A percentile compares a stretch with the other conserved stretches of the same genome.
phyloP scores from a whole-genome alignment of 1,140 invertebrate species.

The Pachyrhynchus sulphureomaculatus region DNA sequence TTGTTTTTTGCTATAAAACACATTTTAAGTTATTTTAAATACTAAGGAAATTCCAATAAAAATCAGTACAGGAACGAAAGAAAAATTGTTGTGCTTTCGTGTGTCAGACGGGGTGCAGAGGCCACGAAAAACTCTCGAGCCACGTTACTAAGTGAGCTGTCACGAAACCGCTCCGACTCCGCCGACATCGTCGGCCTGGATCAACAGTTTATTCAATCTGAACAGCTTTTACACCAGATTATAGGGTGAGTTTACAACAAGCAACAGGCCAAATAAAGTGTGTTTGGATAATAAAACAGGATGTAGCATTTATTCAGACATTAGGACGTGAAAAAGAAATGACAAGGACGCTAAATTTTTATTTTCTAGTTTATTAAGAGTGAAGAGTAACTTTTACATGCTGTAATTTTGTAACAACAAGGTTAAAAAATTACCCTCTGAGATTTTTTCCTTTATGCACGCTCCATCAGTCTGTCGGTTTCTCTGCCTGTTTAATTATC shows the following conservation, averaged over 20 bases:
- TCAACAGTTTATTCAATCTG: slow-evolving; percentile 41
- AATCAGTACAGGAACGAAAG: slow-evolving; percentile 27
- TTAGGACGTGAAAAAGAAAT: neutral
- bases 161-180: slow-evolving; percentile 30
- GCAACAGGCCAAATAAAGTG: slow-evolving; percentile 26
- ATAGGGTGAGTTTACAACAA: slow-evolving; percentile 20
- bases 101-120: slow-evolving; percentile 32
- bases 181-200: slow-evolving; percentile 27
- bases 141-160: slow-evolving; percentile 45
- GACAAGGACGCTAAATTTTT: too few species aligned
- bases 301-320: neutral
- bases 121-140: slow-evolving; percentile 37
- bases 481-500: too few species aligned
- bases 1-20: too few species aligned
- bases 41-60: neutral
- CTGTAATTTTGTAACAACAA: too few species aligned
- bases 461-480: too few species aligned
- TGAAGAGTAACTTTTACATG: too few species aligned
- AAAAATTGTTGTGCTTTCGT: slow-evolving; percentile 32
- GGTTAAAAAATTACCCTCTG: too few species aligned
- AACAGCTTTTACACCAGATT: slow-evolving; percentile 32
- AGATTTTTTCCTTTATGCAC: too few species aligned
- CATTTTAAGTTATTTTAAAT: too few species aligned
- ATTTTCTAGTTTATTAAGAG: too few species aligned
- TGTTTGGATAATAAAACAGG: slow-evolving; percentile 2